Base-by-base conservation (phyloP, 2,113 vertebrate species). In the Furnarius figulus region DNA sequence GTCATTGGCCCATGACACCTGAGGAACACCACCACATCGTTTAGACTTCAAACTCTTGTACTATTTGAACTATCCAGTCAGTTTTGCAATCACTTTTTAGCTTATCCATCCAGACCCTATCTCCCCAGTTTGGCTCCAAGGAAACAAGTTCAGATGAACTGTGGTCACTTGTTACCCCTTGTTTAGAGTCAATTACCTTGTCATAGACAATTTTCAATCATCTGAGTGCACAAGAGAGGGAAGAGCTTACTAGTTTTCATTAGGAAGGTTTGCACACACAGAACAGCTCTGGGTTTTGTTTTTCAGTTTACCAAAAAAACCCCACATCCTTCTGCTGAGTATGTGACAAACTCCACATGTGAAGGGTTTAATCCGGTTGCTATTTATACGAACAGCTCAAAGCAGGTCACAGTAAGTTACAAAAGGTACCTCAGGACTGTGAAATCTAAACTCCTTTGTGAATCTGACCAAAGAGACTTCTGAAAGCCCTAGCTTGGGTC, bases 381-480 rank as follows among this genome's bases (percentile, higher is more conserved):
- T 80, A 61, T 59, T 90, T 73, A 37, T 74, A 66, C 40, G 72
- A 84, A 44, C 42, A 72, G 42, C 40, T 17, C 31, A 55, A 61
- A 87, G 39, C 18, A 90, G 80, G 58, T 77, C 72, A 42, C 37
- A 84, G 33, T 35, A 46, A 79, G 37, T 81, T 49, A 52, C 9
- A 85, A 91, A 91, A 95, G 14, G 15, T 40, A 59, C 17, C 20
- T 67, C 6, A 65, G 47, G 27, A 78, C 33, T 59, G 18, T 84
- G 44, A 93, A 92, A 96, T 72, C 61, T 65, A 24, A 84, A 71
- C 27, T 72, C 31, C 39, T 95, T 52, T 85, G 35, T 89, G 89
- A 62, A 61, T 78, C 47, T 87, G 61, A 84, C 39, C 70, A 67
- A 82, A 83, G 52, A 75, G n/a, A 12, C 22, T 88, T 84, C 52